phyloP scores from a whole-genome alignment of 2,113 vertebrate genomes.

The Falcunculus frontatus region DNA sequence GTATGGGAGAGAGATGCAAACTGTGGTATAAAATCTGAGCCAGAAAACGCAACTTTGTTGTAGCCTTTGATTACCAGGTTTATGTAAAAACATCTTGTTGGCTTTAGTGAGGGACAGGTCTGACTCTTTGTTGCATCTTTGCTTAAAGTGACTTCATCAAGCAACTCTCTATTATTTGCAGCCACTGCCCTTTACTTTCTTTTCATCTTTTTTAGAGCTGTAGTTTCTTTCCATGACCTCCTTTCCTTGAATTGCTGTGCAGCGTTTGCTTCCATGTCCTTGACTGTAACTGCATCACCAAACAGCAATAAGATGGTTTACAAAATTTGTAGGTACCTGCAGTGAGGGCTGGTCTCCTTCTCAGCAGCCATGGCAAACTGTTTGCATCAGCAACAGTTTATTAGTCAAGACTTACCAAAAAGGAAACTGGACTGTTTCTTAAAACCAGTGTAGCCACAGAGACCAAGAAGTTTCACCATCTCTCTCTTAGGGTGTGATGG shows the following conservation, averaged over 20 bases:
- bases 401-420: not conserved
- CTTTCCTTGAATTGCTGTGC: not conserved
- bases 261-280: not conserved
- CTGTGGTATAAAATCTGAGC: not conserved
- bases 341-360: not conserved
- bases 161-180: not conserved
- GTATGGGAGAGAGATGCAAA: not conserved
- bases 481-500: not conserved
- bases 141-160: not conserved
- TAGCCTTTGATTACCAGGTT: not conserved
- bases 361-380: not conserved
- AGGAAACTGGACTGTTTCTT: not conserved
- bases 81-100: not conserved
- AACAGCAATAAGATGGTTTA: not conserved
- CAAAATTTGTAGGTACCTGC: not conserved
- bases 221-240: not conserved
- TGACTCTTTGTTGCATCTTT: not conserved
- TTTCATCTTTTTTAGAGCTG: not conserved
- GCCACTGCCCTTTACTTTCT: not conserved
- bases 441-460: not conserved
- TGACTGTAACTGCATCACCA: not conserved
- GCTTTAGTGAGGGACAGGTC: not conserved
- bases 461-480: not conserved
- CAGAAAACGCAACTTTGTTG: not conserved
- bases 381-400: not conserved